Evolutionary conservation across 2,797 vertebrate species (phyloP).

Genomic region (Sphenodon punctatus): DNA sequence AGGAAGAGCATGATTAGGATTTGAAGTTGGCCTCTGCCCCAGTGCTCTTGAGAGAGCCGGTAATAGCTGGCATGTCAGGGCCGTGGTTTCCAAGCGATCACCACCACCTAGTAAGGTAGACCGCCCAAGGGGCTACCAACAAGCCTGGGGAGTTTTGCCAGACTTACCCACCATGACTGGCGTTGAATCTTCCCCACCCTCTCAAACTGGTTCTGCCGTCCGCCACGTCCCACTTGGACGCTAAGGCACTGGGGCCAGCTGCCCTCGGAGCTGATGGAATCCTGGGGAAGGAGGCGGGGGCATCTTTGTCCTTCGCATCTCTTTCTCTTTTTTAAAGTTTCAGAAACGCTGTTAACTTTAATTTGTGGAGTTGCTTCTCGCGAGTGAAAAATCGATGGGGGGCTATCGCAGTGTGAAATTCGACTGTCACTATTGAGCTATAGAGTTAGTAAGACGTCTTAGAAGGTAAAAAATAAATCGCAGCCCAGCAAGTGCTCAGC

Average conservation of each 20-base stretch:
- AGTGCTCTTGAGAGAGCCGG: no score
- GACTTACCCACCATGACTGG: no score
- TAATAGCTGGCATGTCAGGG: no score
- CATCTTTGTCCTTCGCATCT: constrained; percentile 4
- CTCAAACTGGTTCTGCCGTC: no score
- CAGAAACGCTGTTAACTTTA: constrained; percentile 73
- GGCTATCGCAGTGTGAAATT: constrained; percentile 75
- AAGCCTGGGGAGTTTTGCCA: neutral
- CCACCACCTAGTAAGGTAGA: accelerated
- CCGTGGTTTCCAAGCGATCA: no score
- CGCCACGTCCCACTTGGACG: no score
- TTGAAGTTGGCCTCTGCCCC: neutral
- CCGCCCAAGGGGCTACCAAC: neutral
- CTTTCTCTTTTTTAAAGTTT: constrained; percentile 50
- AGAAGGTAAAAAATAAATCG: constrained; percentile 71
- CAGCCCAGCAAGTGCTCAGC: constrained; percentile 70
- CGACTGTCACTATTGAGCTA: constrained; percentile 70
- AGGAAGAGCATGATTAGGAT: neutral
- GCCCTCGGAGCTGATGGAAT: neutral
- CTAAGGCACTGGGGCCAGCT: neutral
- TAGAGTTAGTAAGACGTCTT: constrained; percentile 72
- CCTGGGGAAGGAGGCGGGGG: neutral
- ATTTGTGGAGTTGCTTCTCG: constrained; percentile 75
- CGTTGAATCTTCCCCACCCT: neutral
- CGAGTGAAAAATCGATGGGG: constrained; percentile 75